These are phyloP conservation scores for Astyanax mexicanus DNA, from an alignment of 2,797 vertebrate genomes.

Conservation along the genomic window DNA sequence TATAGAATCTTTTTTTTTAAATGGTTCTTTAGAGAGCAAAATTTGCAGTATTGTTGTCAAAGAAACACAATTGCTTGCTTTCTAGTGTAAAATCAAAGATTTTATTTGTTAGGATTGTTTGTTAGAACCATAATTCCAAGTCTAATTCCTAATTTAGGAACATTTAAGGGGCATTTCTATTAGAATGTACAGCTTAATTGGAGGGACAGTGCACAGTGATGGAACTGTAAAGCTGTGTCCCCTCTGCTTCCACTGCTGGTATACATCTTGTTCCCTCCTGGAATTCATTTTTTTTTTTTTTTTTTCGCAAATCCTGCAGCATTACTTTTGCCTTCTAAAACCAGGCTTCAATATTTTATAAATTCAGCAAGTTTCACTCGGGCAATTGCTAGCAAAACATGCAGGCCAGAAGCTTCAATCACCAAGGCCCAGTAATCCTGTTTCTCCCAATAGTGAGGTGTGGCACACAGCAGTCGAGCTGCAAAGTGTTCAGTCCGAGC, in stretches of 20 bases:
- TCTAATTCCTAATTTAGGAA: no score
- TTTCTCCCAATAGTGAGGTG: conserved; percentile 12
- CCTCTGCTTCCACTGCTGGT: neutral
- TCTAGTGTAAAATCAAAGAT: no score
- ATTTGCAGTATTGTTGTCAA: no score
- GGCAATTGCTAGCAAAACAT: neutral
- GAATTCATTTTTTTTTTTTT: neutral
- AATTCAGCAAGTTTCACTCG: neutral
- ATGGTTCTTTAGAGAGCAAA: no score
- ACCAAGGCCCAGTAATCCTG: conserved; percentile 23
- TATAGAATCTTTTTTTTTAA: no score
- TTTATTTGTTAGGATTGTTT: no score
- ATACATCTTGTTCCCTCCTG: neutral
- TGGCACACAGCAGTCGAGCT: conserved; percentile 22
- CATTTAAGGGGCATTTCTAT: no score
- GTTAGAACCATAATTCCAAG: no score
- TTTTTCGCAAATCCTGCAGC: no score
- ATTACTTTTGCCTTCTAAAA: neutral
- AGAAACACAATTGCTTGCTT: no score
- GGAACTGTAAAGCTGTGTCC: neutral
- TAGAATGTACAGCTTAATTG: neutral
- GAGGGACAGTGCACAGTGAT: neutral
- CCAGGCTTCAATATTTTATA: neutral
- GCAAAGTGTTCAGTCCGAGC: conserved; percentile 30
- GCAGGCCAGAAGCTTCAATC: conserved; percentile 5